Conservation (phyloP, 2,113 vertebrate genomes). For the Chrysemys picta region DNA sequence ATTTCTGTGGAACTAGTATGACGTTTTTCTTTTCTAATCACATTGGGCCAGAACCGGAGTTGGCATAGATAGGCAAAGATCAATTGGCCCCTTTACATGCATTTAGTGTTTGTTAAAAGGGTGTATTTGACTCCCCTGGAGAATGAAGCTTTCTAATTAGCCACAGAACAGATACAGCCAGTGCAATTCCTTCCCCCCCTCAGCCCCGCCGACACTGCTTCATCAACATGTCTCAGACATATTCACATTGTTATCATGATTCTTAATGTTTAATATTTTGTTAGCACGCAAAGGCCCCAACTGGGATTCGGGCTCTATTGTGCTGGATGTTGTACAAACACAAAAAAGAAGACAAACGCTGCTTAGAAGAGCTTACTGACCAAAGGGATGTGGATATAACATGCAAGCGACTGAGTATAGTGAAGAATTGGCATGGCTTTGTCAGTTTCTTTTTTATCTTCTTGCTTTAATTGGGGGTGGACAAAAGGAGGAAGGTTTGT, state of each 20-base stretch:
- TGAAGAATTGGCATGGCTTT: background rate
- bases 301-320: background rate
- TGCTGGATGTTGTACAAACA: background rate
- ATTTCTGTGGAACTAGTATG: background rate
- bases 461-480: background rate
- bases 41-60: background rate
- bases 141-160: background rate
- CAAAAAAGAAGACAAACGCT: background rate
- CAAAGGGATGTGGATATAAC: background rate
- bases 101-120: background rate
- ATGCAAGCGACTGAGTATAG: background rate
- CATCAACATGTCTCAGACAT: background rate
- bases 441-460: background rate
- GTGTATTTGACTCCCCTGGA: too few species aligned
- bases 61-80: background rate
- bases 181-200: background rate
- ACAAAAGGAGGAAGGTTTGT: background rate
- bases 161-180: background rate
- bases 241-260: too few species aligned
- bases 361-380: background rate
- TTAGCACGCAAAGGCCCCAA: background rate
- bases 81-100: background rate
- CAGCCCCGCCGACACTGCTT: background rate
- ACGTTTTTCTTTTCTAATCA: background rate
- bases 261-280: background rate